These are phyloP conservation scores for Holocentrus rufus DNA, from an alignment of 2,797 vertebrate species.

Conservation along the genomic window DNA sequence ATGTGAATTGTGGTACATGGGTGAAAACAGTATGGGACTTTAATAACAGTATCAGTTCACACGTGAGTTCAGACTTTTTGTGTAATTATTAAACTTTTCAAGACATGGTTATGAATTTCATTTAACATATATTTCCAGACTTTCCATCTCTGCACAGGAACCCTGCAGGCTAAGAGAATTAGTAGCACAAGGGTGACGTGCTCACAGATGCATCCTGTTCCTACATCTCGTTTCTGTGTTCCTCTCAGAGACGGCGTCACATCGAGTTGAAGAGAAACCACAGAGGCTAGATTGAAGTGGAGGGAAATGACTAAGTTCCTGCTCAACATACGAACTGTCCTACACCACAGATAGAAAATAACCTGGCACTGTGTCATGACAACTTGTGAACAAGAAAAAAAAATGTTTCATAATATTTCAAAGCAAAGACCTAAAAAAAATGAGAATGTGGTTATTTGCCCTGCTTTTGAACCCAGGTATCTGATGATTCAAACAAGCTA, in stretches of 20 bases:
- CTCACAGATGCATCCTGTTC: slow-evolving; percentile 75
- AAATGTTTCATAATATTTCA: not conserved
- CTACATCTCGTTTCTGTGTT: slow-evolving; percentile 50
- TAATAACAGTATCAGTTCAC: too few species aligned
- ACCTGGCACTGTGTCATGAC: not conserved
- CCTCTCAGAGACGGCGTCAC: slow-evolving; percentile 44
- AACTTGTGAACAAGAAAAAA: not conserved
- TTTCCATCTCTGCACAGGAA: not conserved
- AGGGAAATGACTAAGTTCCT: slow-evolving; percentile 60
- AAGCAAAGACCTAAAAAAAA: not conserved
- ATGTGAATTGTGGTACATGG: too few species aligned
- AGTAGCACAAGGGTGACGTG: slow-evolving; percentile 12
- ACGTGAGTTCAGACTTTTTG: not conserved
- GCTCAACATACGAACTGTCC: slow-evolving; percentile 20
- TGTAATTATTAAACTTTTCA: not conserved
- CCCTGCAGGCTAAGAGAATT: not conserved
- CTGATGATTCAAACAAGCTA: not conserved
- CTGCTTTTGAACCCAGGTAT: not conserved
- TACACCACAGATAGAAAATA: slow-evolving; percentile 21
- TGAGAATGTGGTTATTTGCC: not conserved
- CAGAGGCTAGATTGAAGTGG: slow-evolving; percentile 22
- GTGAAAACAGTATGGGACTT: too few species aligned
- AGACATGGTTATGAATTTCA: not conserved
- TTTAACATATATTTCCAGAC: slow-evolving; percentile 9
- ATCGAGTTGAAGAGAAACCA: slow-evolving; percentile 47